phyloP scores from a whole-genome alignment of 2,113 vertebrate species.

The Callopanchax toddi region DNA sequence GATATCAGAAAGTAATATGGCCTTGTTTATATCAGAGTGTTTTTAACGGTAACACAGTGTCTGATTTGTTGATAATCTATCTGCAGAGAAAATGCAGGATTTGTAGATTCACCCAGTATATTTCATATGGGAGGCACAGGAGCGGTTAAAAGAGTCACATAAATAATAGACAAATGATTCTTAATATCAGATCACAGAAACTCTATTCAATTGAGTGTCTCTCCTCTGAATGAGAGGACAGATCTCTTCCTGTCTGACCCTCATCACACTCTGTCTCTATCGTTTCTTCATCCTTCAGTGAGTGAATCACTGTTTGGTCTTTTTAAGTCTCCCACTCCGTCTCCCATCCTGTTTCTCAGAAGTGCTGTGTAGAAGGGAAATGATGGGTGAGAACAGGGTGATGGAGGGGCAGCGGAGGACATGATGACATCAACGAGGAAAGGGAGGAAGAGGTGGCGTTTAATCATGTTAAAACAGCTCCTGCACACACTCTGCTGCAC shows the following conservation, averaged over 20 bases:
- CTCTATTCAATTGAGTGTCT: constrained; percentile 10
- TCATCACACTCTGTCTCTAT: constrained; percentile 1
- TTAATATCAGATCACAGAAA: constrained; percentile 24
- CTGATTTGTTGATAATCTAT: constrained; percentile 17
- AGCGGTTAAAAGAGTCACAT: constrained; percentile 2
- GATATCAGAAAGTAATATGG: background rate
- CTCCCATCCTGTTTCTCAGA: constrained; percentile 10
- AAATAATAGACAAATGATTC: constrained; percentile 23
- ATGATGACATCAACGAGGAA: constrained; percentile 21
- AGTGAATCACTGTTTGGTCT: constrained; percentile 27
- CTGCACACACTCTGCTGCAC: constrained; percentile 1
- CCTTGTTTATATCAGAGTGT: background rate
- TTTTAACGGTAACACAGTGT: background rate
- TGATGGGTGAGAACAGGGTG: constrained; percentile 1
- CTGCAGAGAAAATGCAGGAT: constrained; percentile 19
- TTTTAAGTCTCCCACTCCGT: constrained; percentile 11
- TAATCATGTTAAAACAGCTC: constrained; percentile 42
- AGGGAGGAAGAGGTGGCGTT: constrained; percentile 13
- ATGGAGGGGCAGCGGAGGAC: constrained; percentile 7
- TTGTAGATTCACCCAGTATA: too few relatives aligned
- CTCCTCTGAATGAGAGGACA: constrained; percentile 21
- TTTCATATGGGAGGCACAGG: background rate
- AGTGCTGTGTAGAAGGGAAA: constrained; percentile 23
- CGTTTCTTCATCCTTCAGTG: background rate
- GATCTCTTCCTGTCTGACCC: constrained; percentile 25